phyloP scores from a whole-genome alignment of 2,888 invertebrate species.

The Pollenia griseotomentosa region DNA sequence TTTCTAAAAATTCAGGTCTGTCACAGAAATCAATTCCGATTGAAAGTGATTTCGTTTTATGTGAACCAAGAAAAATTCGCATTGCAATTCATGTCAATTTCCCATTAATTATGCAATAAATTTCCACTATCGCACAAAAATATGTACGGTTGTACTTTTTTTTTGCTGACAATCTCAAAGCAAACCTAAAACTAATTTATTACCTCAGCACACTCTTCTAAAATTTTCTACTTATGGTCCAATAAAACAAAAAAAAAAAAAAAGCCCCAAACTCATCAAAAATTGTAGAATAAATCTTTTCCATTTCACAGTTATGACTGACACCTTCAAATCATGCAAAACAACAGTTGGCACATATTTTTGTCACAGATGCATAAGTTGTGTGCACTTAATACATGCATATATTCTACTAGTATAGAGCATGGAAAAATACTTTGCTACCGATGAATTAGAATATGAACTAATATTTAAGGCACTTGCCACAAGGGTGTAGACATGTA shows the following conservation, averaged over 20 bases:
- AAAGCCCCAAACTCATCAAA: background rate
- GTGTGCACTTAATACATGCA: too few relatives aligned
- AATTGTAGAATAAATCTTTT: background rate
- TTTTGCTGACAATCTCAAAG: background rate
- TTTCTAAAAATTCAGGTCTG: too few relatives aligned
- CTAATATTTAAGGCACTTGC: conserved; percentile 11
- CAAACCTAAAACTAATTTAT: background rate
- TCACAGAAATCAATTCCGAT: too few relatives aligned
- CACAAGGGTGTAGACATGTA: conserved; percentile 13
- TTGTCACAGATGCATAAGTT: background rate
- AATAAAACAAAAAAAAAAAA: conserved; percentile 4
- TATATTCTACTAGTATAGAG: too few relatives aligned
- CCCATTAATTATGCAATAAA: conserved; percentile 22
- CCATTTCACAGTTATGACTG: conserved; percentile 37
- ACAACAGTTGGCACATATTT: conserved; percentile 19
- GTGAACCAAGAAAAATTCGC: too few relatives aligned
- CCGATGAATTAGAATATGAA: background rate
- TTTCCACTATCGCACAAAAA: conserved; percentile 9
- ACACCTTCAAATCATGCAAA: conserved; percentile 50
- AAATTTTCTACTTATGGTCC: background rate
- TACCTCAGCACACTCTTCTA: background rate
- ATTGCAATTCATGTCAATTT: conserved; percentile 28
- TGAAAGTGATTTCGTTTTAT: too few relatives aligned
- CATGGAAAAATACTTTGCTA: background rate
- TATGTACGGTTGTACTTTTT: conserved; percentile 13